These are phyloP conservation scores for Axis porcinus DNA, from an alignment of 2,113 vertebrate genomes.

Conservation along the genomic window DNA sequence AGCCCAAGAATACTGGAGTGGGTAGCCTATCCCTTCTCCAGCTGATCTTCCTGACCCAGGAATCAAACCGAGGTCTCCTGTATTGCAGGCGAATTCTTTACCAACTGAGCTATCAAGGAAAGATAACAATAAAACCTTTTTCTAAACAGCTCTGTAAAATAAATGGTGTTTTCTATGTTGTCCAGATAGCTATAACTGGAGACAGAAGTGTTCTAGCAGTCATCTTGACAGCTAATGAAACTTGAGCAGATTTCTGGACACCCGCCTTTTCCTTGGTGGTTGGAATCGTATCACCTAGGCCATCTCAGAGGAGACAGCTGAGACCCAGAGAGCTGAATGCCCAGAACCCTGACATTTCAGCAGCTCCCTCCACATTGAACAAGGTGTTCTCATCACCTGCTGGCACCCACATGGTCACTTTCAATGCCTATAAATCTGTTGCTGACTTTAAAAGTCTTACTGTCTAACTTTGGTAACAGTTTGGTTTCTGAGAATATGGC, in stretches of 20 bases:
- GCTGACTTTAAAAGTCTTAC: neutral
- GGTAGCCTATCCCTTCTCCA: neutral
- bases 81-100: neutral
- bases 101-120: neutral
- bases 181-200: constrained; percentile 43
- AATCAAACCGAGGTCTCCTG: neutral
- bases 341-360: neutral
- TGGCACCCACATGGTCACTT: neutral
- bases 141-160: constrained; percentile 59
- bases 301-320: neutral
- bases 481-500: neutral
- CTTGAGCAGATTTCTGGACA: constrained; percentile 50
- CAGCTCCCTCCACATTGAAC: too few relatives aligned
- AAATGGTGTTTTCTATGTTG: constrained; percentile 53
- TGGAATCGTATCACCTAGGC: neutral
- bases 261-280: constrained; percentile 41
- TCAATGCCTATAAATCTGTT: neutral
- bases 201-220: constrained; percentile 51
- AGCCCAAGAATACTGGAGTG: neutral
- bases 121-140: constrained; percentile 30
- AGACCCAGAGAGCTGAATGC: neutral
- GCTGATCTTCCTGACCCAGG: neutral
- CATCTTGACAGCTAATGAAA: neutral
- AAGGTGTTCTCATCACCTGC: neutral
- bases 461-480: neutral